phyloP scores from a whole-genome alignment of 2,797 vertebrate species.

The Microctenopoma steveboyesi region DNA sequence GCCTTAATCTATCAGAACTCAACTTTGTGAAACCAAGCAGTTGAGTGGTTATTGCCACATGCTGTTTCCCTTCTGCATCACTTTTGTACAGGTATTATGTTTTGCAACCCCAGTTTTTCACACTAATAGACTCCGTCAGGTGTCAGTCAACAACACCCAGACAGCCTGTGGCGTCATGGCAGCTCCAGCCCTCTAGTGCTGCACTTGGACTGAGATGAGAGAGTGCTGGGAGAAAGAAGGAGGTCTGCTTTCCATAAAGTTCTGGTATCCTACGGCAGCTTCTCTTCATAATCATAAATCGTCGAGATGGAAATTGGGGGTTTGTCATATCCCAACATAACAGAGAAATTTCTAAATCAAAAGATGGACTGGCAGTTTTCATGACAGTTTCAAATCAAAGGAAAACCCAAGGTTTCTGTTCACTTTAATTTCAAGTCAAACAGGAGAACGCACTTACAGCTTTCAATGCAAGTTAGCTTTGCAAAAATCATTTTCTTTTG shows the following conservation, averaged over 20 bases:
- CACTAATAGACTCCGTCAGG: conserved; percentile 66
- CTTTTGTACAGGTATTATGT: conserved; percentile 30
- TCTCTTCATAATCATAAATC: conserved; percentile 81
- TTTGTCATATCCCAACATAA: conserved; percentile 67
- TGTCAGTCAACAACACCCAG: conserved; percentile 75
- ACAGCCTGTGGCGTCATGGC: conserved; percentile 58
- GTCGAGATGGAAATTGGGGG: conserved; percentile 72
- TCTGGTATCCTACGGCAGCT: conserved; percentile 75
- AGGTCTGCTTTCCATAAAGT: conserved; percentile 83
- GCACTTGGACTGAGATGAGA: conserved; percentile 75
- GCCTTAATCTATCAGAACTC: conserved; percentile 82
- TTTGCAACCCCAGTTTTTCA: conserved; percentile 35
- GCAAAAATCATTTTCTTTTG: not conserved
- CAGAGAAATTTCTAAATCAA: conserved; percentile 65
- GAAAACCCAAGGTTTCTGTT: conserved; percentile 53
- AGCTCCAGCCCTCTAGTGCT: conserved; percentile 60
- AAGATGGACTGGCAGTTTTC: conserved; percentile 57
- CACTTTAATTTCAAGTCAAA: conserved; percentile 48
- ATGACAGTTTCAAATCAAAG: conserved; percentile 66
- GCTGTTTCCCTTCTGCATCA: not conserved
- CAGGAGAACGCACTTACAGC: conserved; percentile 17
- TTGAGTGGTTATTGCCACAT: not conserved
- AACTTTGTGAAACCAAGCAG: conserved; percentile 22
- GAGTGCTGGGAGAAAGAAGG: conserved; percentile 53
- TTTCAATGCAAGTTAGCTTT: conserved; percentile 42